These are phyloP conservation scores for Neopelma chrysocephalum DNA, from an alignment of 2,797 vertebrate species.

Conservation along the genomic window DNA sequence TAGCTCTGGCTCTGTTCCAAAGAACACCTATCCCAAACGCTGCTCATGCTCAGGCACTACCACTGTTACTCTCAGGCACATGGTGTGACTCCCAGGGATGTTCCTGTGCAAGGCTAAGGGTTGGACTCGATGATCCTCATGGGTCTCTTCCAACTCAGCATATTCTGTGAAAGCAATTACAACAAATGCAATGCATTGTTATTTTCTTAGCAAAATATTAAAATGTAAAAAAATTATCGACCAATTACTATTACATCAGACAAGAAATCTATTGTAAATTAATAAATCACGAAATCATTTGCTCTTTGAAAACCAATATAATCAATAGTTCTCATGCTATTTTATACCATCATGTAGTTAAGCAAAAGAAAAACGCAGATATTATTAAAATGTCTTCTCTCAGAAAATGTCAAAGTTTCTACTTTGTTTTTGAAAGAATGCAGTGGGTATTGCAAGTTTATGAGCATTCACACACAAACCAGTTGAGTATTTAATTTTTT, in stretches of 20 bases:
- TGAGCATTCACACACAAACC: not conserved
- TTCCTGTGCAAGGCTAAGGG: not conserved
- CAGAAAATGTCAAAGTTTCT: not conserved
- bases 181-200: not conserved
- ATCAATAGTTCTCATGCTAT: conserved; percentile 1
- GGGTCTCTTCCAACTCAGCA: not conserved
- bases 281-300: conserved; percentile 18
- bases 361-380: conserved; percentile 39
- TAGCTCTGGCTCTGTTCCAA: not conserved
- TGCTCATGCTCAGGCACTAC: not conserved
- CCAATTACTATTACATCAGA: not conserved
- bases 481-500: not conserved
- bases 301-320: not conserved
- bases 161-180: not conserved
- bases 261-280: not conserved
- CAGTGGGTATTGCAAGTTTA: not conserved
- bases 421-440: not conserved
- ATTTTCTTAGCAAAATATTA: not conserved
- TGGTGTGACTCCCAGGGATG: not conserved
- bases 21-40: not conserved
- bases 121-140: not conserved
- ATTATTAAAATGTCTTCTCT: not conserved
- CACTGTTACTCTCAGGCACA: not conserved
- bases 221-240: not conserved
- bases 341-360: not conserved